A percentile compares a stretch with the other conserved stretches of the same genome.
phyloP scores from a whole-genome alignment of 1,140 invertebrate species.

The Eriosoma lanigerum region DNA sequence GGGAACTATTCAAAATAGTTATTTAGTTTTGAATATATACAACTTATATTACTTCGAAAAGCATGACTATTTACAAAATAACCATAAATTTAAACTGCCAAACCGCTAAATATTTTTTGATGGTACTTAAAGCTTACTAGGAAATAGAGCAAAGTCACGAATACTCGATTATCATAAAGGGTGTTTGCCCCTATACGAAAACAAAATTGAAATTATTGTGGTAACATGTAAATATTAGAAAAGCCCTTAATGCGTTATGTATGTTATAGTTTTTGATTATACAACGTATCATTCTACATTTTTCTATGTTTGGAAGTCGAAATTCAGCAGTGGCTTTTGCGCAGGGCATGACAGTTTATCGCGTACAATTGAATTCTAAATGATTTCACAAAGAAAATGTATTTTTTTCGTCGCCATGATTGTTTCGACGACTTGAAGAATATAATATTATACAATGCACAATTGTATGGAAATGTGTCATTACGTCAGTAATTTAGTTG shows the following conservation, averaged over 20 bases:
- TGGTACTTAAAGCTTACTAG: slow-evolving; percentile 2
- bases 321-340: background rate
- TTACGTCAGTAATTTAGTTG: background rate
- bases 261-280: background rate
- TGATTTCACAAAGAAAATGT: background rate
- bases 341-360: background rate
- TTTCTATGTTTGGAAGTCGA: background rate
- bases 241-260: slow-evolving; percentile 1
- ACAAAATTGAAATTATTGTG: slow-evolving; percentile 14
- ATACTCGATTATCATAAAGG: slow-evolving; percentile 3
- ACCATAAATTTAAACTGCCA: slow-evolving; percentile 35
- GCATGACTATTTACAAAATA: background rate
- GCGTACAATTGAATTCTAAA: background rate
- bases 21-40: background rate
- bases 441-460: background rate
- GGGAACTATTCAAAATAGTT: background rate
- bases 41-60: background rate
- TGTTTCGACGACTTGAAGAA: background rate
- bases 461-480: slow-evolving; percentile 34
- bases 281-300: background rate
- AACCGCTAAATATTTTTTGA: slow-evolving; percentile 21
- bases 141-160: slow-evolving; percentile 37
- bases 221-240: background rate
- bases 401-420: background rate
- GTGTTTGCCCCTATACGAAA: background rate